phyloP scores from a whole-genome alignment of 1,140 invertebrate genomes.

The Lepidurus apus region DNA sequence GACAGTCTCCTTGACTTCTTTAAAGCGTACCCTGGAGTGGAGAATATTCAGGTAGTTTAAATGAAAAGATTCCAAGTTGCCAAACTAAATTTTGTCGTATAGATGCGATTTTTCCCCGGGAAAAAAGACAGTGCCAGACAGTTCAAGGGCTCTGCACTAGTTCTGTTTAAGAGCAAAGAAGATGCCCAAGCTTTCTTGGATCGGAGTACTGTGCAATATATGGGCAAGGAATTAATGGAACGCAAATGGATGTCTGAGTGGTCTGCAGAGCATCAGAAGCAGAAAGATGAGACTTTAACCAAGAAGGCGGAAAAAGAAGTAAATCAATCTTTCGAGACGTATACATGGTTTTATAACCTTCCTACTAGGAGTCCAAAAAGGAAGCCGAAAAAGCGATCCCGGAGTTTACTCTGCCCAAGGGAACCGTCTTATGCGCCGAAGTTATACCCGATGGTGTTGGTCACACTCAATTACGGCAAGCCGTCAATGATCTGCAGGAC shows the following conservation, averaged over 20 bases:
- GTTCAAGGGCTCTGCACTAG: constrained; percentile 87
- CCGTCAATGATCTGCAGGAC: not conserved
- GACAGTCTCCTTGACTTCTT: constrained; percentile 71
- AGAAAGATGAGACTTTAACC: constrained; percentile 10
- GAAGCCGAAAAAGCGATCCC: constrained; percentile 3
- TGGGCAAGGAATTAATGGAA: constrained; percentile 56
- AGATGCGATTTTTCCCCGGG: constrained; percentile 65
- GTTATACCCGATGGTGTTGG: not conserved
- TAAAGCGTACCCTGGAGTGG: constrained; percentile 60
- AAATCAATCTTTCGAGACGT: not conserved
- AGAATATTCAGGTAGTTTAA: constrained; percentile 62
- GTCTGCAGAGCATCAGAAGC: not conserved
- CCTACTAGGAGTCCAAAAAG: not conserved
- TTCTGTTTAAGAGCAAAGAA: constrained; percentile 70
- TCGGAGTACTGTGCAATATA: constrained; percentile 61
- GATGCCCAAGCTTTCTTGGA: constrained; percentile 61
- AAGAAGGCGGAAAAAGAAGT: constrained; percentile 24
- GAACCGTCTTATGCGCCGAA: not conserved
- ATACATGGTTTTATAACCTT: not conserved
- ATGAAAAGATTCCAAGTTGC: not conserved
- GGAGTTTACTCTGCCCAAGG: not conserved
- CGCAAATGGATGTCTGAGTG: constrained; percentile 2
- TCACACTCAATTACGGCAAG: constrained; percentile 2
- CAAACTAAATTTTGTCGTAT: not conserved
- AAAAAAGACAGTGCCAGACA: constrained; percentile 55